Evolutionary conservation across 2,797 vertebrate genomes (phyloP).

Genomic region (Hypotaenidia philippensis): DNA sequence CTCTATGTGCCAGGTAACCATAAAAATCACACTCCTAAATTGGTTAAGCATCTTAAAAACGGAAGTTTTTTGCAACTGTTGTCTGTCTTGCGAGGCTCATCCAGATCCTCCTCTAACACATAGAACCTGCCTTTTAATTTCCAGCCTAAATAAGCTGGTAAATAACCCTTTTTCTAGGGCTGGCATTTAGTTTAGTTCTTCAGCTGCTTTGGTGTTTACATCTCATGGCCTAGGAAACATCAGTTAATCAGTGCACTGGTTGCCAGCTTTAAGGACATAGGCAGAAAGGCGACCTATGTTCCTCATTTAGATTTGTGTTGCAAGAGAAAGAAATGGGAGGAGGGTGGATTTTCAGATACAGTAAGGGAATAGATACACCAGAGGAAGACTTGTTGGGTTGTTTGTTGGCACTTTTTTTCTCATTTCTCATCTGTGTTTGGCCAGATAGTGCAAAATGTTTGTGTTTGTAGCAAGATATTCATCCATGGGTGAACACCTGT

Average conservation of each 20-base stretch:
- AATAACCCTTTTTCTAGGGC: background rate
- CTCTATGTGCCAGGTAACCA: background rate
- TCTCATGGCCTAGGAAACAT: background rate
- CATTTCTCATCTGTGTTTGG: background rate
- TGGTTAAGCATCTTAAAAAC: background rate
- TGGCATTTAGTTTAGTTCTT: background rate
- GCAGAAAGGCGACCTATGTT: background rate
- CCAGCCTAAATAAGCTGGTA: background rate
- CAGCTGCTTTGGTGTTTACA: background rate
- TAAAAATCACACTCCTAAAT: background rate
- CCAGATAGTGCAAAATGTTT: background rate
- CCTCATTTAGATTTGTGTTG: background rate
- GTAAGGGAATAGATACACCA: background rate
- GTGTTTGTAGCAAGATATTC: rapidly evolving
- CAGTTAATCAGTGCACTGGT: background rate
- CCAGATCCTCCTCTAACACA: background rate
- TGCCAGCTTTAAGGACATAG: background rate
- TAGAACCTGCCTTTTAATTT: background rate
- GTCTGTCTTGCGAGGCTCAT: background rate
- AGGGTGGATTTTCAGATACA: background rate
- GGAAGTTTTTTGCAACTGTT: background rate
- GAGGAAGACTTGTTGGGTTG: background rate
- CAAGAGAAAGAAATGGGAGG: background rate
- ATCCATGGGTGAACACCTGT: background rate
- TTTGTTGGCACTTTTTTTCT: background rate